Base-by-base conservation (phyloP, 2,113 vertebrate genomes). In the western clawed frog (Xenopus tropicalis) region DNA sequence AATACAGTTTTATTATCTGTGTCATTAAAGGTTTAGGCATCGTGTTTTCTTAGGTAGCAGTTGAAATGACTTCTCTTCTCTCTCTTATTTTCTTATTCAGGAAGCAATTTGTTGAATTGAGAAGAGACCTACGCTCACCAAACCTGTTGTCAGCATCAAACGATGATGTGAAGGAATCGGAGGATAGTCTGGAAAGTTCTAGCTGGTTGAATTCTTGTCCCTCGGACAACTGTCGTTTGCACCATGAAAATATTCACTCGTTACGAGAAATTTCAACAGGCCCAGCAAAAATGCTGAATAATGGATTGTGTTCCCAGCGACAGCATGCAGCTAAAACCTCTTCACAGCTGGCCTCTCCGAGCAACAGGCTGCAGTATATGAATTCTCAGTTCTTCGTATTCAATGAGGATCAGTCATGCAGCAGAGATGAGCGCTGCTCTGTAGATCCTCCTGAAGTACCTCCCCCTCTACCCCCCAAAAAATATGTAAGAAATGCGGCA, bases 401-500 rank as follows among this genome's bases (percentile, higher is more conserved):
- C 0, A 0, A 37, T 2, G 88, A 84, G 24, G 66, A 19, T 42
- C 82, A 72, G 48, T 42, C 77, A 2, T 3, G 59, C 20, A 70
- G 48, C 16, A 85, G 77, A 51, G 59, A 1, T 0, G 82, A 88
- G 16, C 69, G 70, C 21, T 59, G 72, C n/a, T 84, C 75, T 74
- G 51, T 70, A 52, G 22, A 68, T 52, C 19, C 51, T 24, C 37
- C n/a, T 14, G 56, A 68, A n/a, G 89, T 81, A 61, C 51, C 80
- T 56, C 87, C 90, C 2, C 92, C 93, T 71, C 72, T 97, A 78
- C 93, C 94, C 1, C 92, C 92, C 0, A 97, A 97, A 86, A 93
- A 90, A 63, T 87, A 88, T 0, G n/a, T 67, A 66, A 56, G 70
- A 66, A 80, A 78, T 76, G 17, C 70, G 58, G 75, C 70, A 16